Percentiles rank a stretch among this genome's conserved stretches.
These are phyloP conservation scores for Nudaria mundana DNA, from an alignment of 2,888 invertebrate species.

Conservation along the genomic window DNA sequence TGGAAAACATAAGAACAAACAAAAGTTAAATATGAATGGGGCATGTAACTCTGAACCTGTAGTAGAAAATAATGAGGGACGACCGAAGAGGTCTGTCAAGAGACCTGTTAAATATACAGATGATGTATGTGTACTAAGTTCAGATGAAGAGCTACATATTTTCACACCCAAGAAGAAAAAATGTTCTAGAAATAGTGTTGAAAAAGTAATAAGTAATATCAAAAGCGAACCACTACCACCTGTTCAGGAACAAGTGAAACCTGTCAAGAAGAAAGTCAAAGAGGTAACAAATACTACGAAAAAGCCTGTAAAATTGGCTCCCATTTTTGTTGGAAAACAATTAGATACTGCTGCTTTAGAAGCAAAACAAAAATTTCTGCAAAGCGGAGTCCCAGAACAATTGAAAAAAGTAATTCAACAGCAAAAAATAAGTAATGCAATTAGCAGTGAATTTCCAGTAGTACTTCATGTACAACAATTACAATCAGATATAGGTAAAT, in stretches of 20 bases:
- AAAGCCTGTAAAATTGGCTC: slow-evolving; percentile 81
- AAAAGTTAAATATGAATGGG: neutral
- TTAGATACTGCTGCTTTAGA: slow-evolving; percentile 81
- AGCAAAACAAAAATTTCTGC: slow-evolving; percentile 86
- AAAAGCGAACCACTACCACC: slow-evolving; percentile 4
- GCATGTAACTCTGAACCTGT: slow-evolving; percentile 3
- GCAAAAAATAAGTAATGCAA: slow-evolving; percentile 60
- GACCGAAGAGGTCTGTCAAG: slow-evolving; percentile 62
- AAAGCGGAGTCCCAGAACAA: slow-evolving; percentile 86
- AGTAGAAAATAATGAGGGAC: slow-evolving; percentile 26
- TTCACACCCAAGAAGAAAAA: slow-evolving; percentile 69
- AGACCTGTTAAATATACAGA: slow-evolving; percentile 66
- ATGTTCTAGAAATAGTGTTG: slow-evolving; percentile 10
- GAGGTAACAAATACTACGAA: slow-evolving; percentile 17
- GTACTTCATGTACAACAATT: slow-evolving; percentile 85
- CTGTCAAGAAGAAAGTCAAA: slow-evolving; percentile 16
- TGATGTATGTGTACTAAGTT: slow-evolving; percentile 49
- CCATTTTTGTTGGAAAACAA: slow-evolving; percentile 84
- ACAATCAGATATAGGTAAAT: neutral
- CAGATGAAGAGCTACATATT: slow-evolving; percentile 69
- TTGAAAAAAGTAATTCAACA: slow-evolving; percentile 79
- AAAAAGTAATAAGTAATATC: neutral
- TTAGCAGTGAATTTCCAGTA: slow-evolving; percentile 78
- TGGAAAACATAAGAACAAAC: slow-evolving; percentile 25
- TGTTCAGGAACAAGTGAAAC: slow-evolving; percentile 7